phyloP scores from a whole-genome alignment of 2,797 vertebrate species.

The Leptatherina wallacei region DNA sequence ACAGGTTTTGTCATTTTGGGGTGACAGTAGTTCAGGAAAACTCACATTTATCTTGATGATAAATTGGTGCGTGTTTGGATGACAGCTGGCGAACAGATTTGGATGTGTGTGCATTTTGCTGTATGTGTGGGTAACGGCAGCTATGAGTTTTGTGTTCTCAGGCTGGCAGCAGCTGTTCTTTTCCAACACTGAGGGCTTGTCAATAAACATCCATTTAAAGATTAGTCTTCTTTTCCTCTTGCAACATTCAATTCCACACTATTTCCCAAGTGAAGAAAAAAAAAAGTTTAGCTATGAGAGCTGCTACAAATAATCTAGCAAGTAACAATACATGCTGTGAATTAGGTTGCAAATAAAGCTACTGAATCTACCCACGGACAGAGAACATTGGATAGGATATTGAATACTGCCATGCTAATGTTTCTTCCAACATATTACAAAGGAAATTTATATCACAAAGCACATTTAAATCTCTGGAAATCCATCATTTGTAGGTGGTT shows the following conservation, averaged over 20 bases:
- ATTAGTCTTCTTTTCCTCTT: constrained; percentile 58
- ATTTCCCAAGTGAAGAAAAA: constrained; percentile 46
- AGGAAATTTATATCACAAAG: constrained; percentile 17
- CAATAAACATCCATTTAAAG: constrained; percentile 69
- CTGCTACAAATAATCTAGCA: constrained; percentile 21
- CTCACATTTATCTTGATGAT: constrained; percentile 77
- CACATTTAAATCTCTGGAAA: neutral
- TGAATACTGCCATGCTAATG: constrained; percentile 20
- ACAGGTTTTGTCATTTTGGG: constrained; percentile 54
- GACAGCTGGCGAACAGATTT: constrained; percentile 63
- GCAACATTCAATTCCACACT: constrained; percentile 52
- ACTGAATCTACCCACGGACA: constrained; percentile 17
- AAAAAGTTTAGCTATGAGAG: constrained; percentile 35
- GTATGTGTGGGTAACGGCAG: constrained; percentile 33
- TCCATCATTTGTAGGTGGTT: constrained; percentile 5
- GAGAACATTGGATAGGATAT: constrained; percentile 22
- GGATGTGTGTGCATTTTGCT: constrained; percentile 37
- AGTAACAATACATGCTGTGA: constrained; percentile 35
- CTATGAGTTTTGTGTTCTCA: constrained; percentile 38
- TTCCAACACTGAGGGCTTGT: constrained; percentile 59
- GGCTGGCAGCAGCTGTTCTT: constrained; percentile 57
- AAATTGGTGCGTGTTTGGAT: constrained; percentile 62
- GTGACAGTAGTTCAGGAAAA: constrained; percentile 60
- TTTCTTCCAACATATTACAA: constrained; percentile 31
- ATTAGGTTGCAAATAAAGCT: constrained; percentile 45